Evolutionary conservation across 2,888 invertebrate genomes (phyloP).

Genomic region (Hartigia nigra): DNA sequence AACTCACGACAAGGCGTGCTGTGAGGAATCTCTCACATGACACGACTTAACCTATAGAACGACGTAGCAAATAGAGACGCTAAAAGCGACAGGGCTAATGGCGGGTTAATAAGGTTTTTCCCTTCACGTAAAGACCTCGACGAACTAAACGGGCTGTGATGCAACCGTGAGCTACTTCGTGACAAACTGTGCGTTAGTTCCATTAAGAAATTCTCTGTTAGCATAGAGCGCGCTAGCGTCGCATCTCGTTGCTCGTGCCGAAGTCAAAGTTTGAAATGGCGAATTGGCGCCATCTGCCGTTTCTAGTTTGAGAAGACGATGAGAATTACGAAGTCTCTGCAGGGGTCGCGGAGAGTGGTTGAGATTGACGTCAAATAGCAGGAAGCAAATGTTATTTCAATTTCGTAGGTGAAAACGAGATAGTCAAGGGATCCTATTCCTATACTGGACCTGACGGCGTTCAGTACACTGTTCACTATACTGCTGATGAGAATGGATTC

Average conservation of each 20-base stretch:
- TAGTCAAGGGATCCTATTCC: conserved; percentile 17
- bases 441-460: conserved; percentile 23
- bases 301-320: not conserved
- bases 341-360: not conserved
- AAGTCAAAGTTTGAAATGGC: not conserved
- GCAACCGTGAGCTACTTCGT: too few species aligned
- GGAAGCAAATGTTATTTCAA: conserved; percentile 1
- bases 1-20: too few species aligned
- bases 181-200: not conserved
- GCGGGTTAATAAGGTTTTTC: too few species aligned
- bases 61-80: too few species aligned
- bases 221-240: not conserved
- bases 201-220: not conserved
- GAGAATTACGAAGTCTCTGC: not conserved
- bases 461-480: conserved; percentile 17
- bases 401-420: conserved; percentile 14
- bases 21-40: too few species aligned
- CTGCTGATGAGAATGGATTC: conserved; percentile 21
- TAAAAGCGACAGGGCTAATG: too few species aligned
- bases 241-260: not conserved
- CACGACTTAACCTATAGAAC: too few species aligned
- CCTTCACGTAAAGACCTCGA: too few species aligned
- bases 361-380: not conserved
- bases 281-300: not conserved
- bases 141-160: too few species aligned